Conservation (phyloP, 2,113 vertebrate genomes). For the Anhinga anhinga region DNA sequence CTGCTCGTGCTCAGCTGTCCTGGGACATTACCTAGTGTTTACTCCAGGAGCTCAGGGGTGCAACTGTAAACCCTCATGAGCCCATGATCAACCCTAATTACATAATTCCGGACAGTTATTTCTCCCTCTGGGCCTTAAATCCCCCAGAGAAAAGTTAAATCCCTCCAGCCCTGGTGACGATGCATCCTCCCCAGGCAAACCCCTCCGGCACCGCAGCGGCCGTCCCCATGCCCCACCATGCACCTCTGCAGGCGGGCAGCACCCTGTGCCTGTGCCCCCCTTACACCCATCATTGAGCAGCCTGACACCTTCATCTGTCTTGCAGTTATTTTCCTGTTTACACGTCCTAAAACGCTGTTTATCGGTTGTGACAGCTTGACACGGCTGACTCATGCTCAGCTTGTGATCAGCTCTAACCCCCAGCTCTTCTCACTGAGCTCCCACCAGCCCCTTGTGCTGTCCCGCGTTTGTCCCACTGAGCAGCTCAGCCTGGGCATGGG, state of each 20-base stretch:
- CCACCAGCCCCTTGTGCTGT: background rate
- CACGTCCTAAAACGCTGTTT: background rate
- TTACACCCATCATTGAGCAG: rapidly evolving
- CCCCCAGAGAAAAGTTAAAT: background rate
- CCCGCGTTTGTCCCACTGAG: rapidly evolving
- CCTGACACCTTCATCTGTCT: background rate
- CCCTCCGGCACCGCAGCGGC: rapidly evolving
- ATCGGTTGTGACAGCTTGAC: background rate
- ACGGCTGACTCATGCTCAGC: background rate
- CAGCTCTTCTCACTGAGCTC: background rate
- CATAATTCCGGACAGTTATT: background rate
- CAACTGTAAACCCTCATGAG: rapidly evolving
- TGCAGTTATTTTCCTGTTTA: background rate
- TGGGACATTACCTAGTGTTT: no score
- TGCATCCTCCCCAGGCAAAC: background rate
- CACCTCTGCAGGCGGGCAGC: background rate
- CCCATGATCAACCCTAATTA: background rate
- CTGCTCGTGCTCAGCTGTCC: background rate
- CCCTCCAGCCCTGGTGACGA: background rate
- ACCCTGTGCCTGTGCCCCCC: rapidly evolving
- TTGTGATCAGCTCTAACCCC: background rate
- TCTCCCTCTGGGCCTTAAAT: background rate
- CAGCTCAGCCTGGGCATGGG: background rate
- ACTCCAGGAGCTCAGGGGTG: background rate
- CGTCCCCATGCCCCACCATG: rapidly evolving